Conservation (phyloP, 2,888 invertebrate species). For the Gymnocheta viridis region DNA sequence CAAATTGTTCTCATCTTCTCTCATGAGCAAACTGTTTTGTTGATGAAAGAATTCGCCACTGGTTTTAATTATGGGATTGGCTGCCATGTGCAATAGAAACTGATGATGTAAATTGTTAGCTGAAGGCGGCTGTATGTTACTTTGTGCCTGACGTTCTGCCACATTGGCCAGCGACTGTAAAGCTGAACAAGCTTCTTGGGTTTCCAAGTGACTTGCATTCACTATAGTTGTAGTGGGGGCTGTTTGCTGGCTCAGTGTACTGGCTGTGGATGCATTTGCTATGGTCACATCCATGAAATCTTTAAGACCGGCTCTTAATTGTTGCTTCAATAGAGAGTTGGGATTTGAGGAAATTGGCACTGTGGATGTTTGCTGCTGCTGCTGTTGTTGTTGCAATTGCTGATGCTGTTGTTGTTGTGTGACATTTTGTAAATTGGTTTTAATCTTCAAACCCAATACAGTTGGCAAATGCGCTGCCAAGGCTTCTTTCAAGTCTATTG, state of each 20-base stretch:
- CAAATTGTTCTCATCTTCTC: slow-evolving; percentile 70
- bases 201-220: slow-evolving; percentile 57
- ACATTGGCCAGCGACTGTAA: slow-evolving; percentile 78
- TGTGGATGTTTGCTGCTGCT: slow-evolving; percentile 48
- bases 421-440: slow-evolving; percentile 73
- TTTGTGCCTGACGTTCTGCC: slow-evolving; percentile 75
- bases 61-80: slow-evolving; percentile 75
- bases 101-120: slow-evolving; percentile 79
- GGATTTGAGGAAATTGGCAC: slow-evolving; percentile 59
- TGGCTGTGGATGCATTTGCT: slow-evolving; percentile 50
- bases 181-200: slow-evolving; percentile 74
- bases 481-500: slow-evolving; percentile 64
- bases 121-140: slow-evolving; percentile 73
- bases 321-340: slow-evolving; percentile 80
- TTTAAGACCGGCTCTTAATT: slow-evolving; percentile 77
- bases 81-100: slow-evolving; percentile 79
- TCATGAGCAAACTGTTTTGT: slow-evolving; percentile 69
- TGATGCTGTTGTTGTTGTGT: slow-evolving; percentile 38
- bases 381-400: slow-evolving; percentile 20
- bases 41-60: slow-evolving; percentile 73
- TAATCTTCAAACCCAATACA: slow-evolving; percentile 78
- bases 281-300: slow-evolving; percentile 72
- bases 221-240: background rate
- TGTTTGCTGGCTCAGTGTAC: slow-evolving; percentile 33
- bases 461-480: slow-evolving; percentile 77